Percentiles rank a stretch among this genome's conserved stretches.
phyloP scores from a whole-genome alignment of 2,888 invertebrate genomes.

The Ferdinandea cuprea region DNA sequence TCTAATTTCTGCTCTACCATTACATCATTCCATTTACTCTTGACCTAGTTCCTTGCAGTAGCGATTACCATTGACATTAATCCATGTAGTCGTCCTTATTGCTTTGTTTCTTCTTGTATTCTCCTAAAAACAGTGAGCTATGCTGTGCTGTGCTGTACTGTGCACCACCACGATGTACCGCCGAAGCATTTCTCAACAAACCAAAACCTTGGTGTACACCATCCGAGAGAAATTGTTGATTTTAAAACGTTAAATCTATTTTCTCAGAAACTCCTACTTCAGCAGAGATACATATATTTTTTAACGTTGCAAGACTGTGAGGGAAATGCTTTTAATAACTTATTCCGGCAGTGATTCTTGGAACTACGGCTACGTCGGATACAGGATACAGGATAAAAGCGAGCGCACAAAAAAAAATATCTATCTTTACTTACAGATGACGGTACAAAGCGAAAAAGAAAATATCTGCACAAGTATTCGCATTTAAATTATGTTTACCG shows the following conservation, averaged over 20 bases:
- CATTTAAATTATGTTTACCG: conserved; percentile 41
- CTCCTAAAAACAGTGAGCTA: too few relatives aligned
- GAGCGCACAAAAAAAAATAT: background rate
- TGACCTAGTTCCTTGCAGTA: conserved; percentile 56
- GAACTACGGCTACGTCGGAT: conserved; percentile 36
- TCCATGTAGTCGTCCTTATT: conserved; percentile 2
- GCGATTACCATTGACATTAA: conserved; percentile 54
- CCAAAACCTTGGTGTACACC: background rate
- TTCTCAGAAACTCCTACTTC: background rate
- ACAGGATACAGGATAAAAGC: background rate
- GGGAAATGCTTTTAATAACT: conserved; percentile 17
- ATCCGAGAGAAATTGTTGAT: conserved; percentile 30
- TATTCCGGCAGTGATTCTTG: conserved; percentile 18
- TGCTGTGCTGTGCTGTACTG: too few relatives aligned
- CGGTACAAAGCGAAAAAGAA: too few relatives aligned
- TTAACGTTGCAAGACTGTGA: background rate
- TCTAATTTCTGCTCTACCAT: conserved; percentile 35
- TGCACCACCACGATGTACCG: too few relatives aligned
- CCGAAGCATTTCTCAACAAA: too few relatives aligned
- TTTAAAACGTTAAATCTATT: too few relatives aligned
- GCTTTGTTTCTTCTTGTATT: too few relatives aligned
- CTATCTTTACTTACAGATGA: too few relatives aligned
- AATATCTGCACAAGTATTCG: background rate
- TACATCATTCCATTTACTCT: conserved; percentile 56
- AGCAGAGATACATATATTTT: too few relatives aligned